Base-by-base conservation (phyloP, 2,888 invertebrate species). In the Beris chalybata region DNA sequence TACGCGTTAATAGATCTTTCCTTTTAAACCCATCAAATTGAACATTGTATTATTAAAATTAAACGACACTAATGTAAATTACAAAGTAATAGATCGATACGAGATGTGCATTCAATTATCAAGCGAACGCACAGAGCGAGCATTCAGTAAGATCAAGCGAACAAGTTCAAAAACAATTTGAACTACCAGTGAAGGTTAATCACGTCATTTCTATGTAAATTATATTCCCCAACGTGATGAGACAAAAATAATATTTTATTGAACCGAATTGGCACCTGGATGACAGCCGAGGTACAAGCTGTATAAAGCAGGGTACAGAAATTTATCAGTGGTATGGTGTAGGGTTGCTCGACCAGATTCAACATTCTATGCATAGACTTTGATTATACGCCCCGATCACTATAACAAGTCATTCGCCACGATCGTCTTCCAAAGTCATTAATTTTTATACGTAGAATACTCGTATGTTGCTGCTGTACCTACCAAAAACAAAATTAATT, bases 211-310 rank as follows among this genome's bases (percentile, higher is more conserved):
- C 45, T 58, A 58, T 58, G 57, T 30, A 58, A 58, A 58, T 58
- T 31, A 22, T 32, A 31, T 22, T 54, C 12, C 1, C 54, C 12
- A 15, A 5, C 54, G 9, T 31, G 54, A 54, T 45, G 22, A 59
- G 22, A 59, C 59, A 50, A 50, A 13, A 48, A 59, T 50, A 47
- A 59, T 22, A 50, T 59, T 50, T 63, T 53, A 63, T 43, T 44
- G 38, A 12, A 53, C 32, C 9, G 29, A 61, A 61, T 50, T 61
- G 59, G 59, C 31, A 61, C 59, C 59, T 50, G 38, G 38, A 38
- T 38, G 9, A 12, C 15, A 15, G 15, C 15, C 44, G 15, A 48
- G 5, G 5, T 48, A 48, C n/a, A 48, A 4, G n/a, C 15, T 13
- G n/a, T 48, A 48, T 48, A 48, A 44, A 44, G 44, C n/a, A 44